Evolutionary conservation across 2,888 invertebrate genomes (phyloP).

Genomic region (Pheosia tremula): DNA sequence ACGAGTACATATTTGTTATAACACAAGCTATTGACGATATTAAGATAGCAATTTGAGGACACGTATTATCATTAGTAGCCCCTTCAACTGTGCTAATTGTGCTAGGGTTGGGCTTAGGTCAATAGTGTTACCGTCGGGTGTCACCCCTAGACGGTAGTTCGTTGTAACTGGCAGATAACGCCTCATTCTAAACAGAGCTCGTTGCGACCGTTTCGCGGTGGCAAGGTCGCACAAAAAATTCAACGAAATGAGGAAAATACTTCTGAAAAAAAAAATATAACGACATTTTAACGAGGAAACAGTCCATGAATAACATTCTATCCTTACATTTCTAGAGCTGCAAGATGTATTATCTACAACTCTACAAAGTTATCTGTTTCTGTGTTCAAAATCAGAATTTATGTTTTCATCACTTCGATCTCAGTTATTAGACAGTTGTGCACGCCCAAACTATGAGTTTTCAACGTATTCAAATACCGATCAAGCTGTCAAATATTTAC

Average conservation of each 20-base stretch:
- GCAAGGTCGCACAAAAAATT: too few species aligned
- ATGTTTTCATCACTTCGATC: background rate
- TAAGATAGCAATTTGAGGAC: too few species aligned
- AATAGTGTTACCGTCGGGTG: too few species aligned
- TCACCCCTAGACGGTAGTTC: background rate
- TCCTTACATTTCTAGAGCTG: background rate
- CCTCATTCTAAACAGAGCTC: background rate
- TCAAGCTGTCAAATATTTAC: background rate
- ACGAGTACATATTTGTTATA: too few species aligned
- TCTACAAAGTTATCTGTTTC: background rate
- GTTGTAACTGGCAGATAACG: conserved; percentile 2
- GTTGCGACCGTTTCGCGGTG: background rate
- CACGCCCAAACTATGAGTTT: background rate
- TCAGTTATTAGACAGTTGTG: background rate
- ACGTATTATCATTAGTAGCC: too few species aligned
- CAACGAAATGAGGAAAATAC: too few species aligned
- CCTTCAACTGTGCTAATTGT: too few species aligned
- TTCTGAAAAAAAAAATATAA: background rate
- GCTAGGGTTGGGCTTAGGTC: too few species aligned
- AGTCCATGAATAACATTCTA: background rate
- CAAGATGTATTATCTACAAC: too few species aligned
- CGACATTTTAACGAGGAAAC: background rate
- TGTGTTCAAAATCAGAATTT: background rate
- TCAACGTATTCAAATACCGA: background rate
- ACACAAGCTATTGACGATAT: too few species aligned